Base-by-base conservation (phyloP, 2,113 vertebrate genomes). In the Heterotis niloticus region DNA sequence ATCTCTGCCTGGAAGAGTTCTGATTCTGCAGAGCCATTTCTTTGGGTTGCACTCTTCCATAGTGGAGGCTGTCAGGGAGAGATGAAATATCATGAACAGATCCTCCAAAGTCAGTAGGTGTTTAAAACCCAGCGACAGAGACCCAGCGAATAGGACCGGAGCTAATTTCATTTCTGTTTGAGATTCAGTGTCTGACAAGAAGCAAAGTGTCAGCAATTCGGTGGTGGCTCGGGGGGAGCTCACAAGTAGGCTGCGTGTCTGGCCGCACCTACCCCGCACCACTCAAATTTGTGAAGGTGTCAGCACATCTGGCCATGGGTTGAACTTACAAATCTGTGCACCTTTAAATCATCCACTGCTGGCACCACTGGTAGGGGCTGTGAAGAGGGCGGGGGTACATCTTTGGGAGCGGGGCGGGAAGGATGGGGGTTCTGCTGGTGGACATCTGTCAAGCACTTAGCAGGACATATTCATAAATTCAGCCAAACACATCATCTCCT, bases 251-350 rank as follows among this genome's bases (percentile, higher is more conserved):
- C 80, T 82, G 83, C 64, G 64, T 72, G 76, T 74, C 80, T 82
- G 85, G 60, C 76, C 75, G 70, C 26, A 29, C 77, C 72, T 56
- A 69, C 44, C 29, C 71, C 70, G 26, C 71, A 73, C 82, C 81
- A 17, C 76, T 80, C 78, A 88, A 86, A 91, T 88, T 87, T 88
- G 89, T 91, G 81, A 84, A 77, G 81, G 84, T 88, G 86, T 84
- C 85, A 88, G 82, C 81, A 77, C 60, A 81, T 86, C 85, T 89
- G 84, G 82, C 83, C 86, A 82, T 85, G 81, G 83, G 83, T 89
- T 90, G 88, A 90, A 89, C 86, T 86, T 83, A 86, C 85, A 89
- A 88, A 86, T 90, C 86, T 87, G 82, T 80, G 83, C 81, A 83
- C 86, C 84, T 88, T 89, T 88, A 88, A 90, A 90, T 90, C 87